Evolutionary conservation across 1,140 invertebrate genomes (phyloP).

Genomic region (Whitmania pigra): DNA sequence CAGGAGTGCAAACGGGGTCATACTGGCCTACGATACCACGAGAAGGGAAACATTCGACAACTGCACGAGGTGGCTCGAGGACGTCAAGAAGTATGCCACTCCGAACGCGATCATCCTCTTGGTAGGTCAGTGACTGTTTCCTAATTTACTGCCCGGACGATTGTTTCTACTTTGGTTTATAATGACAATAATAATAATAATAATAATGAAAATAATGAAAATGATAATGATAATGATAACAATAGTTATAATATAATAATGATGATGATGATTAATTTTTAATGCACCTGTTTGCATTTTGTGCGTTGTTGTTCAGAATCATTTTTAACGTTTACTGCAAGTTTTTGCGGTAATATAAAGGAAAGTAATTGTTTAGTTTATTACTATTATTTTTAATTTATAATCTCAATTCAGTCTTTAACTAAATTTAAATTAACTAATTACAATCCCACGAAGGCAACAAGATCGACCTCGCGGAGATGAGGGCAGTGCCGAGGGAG

Average conservation of each 20-base stretch:
- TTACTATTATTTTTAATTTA: slow-evolving; percentile 14
- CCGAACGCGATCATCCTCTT: slow-evolving; percentile 74
- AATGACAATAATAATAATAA: too few species aligned
- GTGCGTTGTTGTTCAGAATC: too few species aligned
- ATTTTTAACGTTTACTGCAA: too few species aligned
- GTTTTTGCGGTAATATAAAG: too few species aligned
- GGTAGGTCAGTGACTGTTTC: slow-evolving; percentile 53
- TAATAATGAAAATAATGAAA: too few species aligned
- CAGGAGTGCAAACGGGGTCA: slow-evolving; percentile 50
- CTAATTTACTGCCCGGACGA: background rate
- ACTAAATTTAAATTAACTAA: too few species aligned
- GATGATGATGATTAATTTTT: too few species aligned
- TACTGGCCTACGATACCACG: slow-evolving; percentile 78
- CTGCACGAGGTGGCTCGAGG: slow-evolving; percentile 81
- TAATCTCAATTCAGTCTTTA: background rate
- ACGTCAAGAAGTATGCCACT: slow-evolving; percentile 78
- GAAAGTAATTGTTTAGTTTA: background rate
- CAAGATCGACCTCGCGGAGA: slow-evolving; percentile 69
- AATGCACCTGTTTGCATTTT: too few species aligned
- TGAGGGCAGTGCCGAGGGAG: slow-evolving; percentile 65
- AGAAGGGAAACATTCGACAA: slow-evolving; percentile 76
- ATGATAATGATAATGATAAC: too few species aligned
- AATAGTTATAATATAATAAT: too few species aligned
- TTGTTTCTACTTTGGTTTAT: too few species aligned
- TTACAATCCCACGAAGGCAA: slow-evolving; percentile 48